Percentiles rank a stretch among this genome's conserved stretches.
phyloP scores from a whole-genome alignment of 1,140 invertebrate species.

The Ceratosolen fusciceps region DNA sequence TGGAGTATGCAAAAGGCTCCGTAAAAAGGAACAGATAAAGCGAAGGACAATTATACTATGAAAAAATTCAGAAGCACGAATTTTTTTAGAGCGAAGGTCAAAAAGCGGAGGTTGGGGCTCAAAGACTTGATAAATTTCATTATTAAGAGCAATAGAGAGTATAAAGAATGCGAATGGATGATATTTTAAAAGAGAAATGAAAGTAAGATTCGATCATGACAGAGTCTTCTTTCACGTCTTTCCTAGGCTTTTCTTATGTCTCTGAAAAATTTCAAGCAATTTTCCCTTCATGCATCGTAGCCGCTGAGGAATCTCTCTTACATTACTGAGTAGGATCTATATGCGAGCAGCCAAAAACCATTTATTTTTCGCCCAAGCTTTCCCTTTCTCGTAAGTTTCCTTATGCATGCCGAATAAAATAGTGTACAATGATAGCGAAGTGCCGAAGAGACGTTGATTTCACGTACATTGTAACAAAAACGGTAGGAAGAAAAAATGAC shows the following conservation, averaged over 20 bases:
- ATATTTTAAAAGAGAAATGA: no score
- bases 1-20: neutral
- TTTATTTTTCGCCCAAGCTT: constrained; percentile 35
- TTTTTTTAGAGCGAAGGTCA: constrained; percentile 14
- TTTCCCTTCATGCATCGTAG: neutral
- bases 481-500: constrained; percentile 11
- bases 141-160: constrained; percentile 1
- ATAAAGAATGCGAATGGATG: no score
- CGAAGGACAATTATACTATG: neutral
- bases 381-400: neutral
- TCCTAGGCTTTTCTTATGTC: neutral
- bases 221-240: no score
- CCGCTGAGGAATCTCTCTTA: constrained; percentile 24
- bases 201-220: no score
- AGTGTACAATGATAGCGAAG: neutral
- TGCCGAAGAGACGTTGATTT: constrained; percentile 14
- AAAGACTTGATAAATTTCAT: constrained; percentile 3
- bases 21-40: neutral
- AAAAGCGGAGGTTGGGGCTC: neutral
- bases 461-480: constrained; percentile 7
- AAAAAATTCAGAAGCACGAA: constrained; percentile 27
- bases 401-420: constrained; percentile 28
- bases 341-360: constrained; percentile 24
- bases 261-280: constrained; percentile 43
- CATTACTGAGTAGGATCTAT: constrained; percentile 42